Percentiles rank a stretch among this genome's conserved stretches.
Conservation (phyloP, 2,888 invertebrate genomes). For the Leptopterna dolabrata region DNA sequence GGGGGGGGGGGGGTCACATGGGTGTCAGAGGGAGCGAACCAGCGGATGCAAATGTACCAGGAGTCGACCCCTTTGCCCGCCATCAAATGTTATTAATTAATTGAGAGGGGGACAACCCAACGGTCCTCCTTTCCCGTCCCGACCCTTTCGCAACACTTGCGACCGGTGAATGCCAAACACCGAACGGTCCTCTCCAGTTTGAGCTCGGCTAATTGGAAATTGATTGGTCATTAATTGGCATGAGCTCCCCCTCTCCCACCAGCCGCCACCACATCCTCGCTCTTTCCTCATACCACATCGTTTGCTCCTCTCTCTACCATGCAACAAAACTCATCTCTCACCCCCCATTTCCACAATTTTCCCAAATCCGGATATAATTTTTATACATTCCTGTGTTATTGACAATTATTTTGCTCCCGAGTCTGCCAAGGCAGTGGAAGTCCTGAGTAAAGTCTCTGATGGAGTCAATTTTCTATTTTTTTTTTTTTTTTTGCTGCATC, state of each 20-base stretch:
- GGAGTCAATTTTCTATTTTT: too few relatives aligned
- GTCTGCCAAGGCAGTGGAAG: too few relatives aligned
- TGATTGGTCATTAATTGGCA: constrained; percentile 52
- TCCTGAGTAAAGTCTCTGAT: too few relatives aligned
- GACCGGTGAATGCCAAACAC: constrained; percentile 52
- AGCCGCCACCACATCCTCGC: neutral
- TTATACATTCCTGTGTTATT: too few relatives aligned
- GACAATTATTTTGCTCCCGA: too few relatives aligned
- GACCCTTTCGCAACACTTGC: constrained; percentile 35
- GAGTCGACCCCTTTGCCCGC: neutral
- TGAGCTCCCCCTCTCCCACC: neutral
- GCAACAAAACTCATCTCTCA: too few relatives aligned
- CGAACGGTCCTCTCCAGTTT: constrained; percentile 21
- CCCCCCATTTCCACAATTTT: too few relatives aligned
- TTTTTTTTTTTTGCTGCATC: too few relatives aligned
- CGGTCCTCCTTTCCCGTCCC: neutral
- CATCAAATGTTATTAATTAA: constrained; percentile 52
- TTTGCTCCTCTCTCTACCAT: too few relatives aligned
- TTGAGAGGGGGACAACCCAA: constrained; percentile 16
- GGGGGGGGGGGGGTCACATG: neutral
- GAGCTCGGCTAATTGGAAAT: constrained; percentile 52
- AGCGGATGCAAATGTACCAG: constrained; percentile 45
- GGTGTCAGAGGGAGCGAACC: neutral
- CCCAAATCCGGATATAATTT: too few relatives aligned
- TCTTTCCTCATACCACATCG: too few relatives aligned